Evolutionary conservation across 2,113 vertebrate species (phyloP).

Genomic region (Panurus biarmicus): DNA sequence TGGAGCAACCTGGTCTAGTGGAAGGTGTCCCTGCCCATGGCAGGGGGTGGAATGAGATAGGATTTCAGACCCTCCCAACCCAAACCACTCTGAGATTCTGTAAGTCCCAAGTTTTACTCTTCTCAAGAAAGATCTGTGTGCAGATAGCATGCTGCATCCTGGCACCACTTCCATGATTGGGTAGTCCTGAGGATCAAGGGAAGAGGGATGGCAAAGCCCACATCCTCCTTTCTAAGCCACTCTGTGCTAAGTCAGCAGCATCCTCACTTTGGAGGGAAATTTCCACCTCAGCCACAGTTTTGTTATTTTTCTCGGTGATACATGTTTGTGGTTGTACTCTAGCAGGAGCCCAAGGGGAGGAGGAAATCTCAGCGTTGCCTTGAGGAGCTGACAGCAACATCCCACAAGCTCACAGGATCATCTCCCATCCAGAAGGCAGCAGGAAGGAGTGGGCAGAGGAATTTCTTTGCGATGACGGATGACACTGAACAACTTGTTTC

Average conservation of each 20-base stretch:
- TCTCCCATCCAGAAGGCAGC: neutral
- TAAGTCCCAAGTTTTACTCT: neutral
- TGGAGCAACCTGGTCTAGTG: neutral
- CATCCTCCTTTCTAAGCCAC: neutral
- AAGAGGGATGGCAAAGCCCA: neutral
- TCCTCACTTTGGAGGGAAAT: neutral
- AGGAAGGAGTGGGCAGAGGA: conserved; percentile 19
- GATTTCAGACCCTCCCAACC: neutral
- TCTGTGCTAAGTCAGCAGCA: neutral
- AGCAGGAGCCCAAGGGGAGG: neutral
- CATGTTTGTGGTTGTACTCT: neutral
- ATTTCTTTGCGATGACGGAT: neutral
- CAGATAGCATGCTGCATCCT: neutral
- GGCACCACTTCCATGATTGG: neutral
- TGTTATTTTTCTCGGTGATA: neutral
- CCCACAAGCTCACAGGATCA: neutral
- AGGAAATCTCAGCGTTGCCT: neutral
- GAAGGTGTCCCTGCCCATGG: neutral
- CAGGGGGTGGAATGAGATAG: neutral
- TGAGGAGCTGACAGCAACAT: neutral
- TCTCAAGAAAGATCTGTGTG: neutral
- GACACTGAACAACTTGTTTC: neutral
- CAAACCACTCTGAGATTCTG: neutral
- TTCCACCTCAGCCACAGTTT: neutral
- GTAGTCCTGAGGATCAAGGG: neutral